Conservation (phyloP, 2,888 invertebrate genomes). For the Therioaphis trifolii region DNA sequence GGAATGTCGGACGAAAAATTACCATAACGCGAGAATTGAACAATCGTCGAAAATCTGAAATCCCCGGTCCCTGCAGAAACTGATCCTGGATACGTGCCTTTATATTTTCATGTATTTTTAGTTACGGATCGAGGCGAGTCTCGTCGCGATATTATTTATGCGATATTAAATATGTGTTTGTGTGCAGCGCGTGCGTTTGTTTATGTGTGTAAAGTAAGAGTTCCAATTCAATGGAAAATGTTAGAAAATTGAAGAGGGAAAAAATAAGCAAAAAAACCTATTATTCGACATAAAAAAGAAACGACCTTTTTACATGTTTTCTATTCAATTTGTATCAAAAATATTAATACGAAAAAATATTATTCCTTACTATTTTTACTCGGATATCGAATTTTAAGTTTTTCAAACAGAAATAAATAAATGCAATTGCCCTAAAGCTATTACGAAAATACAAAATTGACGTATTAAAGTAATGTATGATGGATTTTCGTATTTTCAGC, state of each 20-base stretch:
- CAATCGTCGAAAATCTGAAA: too few species aligned
- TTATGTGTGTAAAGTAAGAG: background rate
- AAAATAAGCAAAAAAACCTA: constrained; percentile 6
- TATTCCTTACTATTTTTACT: constrained; percentile 11
- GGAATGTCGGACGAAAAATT: too few species aligned
- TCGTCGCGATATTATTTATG: background rate
- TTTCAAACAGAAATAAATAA: background rate
- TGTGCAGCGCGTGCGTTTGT: background rate
- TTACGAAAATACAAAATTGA: background rate
- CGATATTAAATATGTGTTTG: background rate
- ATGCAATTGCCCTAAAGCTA: background rate
- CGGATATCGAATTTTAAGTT: constrained; percentile 23
- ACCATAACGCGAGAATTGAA: too few species aligned
- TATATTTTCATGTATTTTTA: background rate
- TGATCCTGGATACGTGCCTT: background rate
- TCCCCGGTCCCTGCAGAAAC: too few species aligned
- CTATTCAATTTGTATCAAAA: constrained; percentile 39
- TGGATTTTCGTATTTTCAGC: background rate
- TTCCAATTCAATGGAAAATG: constrained; percentile 9
- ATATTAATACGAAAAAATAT: constrained; percentile 26
- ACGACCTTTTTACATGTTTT: background rate
- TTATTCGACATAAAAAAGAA: constrained; percentile 15
- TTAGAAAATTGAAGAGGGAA: constrained; percentile 34
- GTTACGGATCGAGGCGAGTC: background rate
- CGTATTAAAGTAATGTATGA: background rate